Evolutionary conservation across 2,797 vertebrate species (phyloP), one percentile per base, ranked within the genome.

Genomic region (Loriculus beryllinus): DNA sequence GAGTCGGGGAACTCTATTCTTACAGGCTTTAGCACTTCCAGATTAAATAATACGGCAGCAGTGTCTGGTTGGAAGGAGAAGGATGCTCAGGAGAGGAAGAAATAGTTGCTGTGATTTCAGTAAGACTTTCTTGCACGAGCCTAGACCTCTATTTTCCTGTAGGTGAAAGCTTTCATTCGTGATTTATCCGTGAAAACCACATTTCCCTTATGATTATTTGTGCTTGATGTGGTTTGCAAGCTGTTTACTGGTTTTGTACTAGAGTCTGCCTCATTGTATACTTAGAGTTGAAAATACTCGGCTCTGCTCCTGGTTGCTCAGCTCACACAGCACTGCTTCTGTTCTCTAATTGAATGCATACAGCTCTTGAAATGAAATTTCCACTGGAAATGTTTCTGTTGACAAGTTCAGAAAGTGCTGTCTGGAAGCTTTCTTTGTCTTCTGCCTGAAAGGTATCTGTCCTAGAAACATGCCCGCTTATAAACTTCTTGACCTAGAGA

Each of bases 311-410:
- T 22, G 48, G 63, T 45, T 0, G 2, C 79, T 69, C 7, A 7
- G 35, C 59, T 93, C 12, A 1, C 23, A 16, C 29, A 35, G 49
- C 22, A 15, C 47, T 43, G 51, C 51, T 82, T 40, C 89, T 86
- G 45, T 6, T 90, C 70, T 43, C 77, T 47, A n/a, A 64, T 3
- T 67, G 82, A 68, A 92, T 14, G 40, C 56, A 25, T 56, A 51
- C 67, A 84, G 68, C 48, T 84, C 85, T 76, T 45, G 83, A 91
- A 84, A 88, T 39, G 67, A 79, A 91, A 77, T 84, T 92, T 79
- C 82, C 7, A 1, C 85, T 82, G 67, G 72, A 51, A 83, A 63
- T 14, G 15, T 59, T 89, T 91, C 62, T 92, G 56, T 77, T 88
- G 85, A 82, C 85, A 88, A 77, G 67, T 77, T 91, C 70, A 47